A percentile compares a stretch with the other conserved stretches of the same genome.
Evolutionary conservation across 2,113 vertebrate species (phyloP).

Genomic region (Okapia johnstoni): DNA sequence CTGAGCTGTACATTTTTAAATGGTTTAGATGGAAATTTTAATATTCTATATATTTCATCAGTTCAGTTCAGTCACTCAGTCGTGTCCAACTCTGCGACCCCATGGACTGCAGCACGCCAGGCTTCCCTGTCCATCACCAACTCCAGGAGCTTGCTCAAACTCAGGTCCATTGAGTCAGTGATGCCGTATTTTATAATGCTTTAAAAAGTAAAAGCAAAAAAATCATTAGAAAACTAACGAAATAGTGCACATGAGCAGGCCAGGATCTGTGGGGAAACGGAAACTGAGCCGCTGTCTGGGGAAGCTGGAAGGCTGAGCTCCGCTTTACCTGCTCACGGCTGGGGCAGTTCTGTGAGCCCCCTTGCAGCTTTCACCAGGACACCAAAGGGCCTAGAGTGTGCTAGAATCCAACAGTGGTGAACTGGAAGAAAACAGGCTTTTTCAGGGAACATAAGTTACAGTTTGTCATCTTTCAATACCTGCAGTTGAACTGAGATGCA

Average conservation of each 20-base stretch:
- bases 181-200: background rate
- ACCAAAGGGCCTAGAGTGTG: background rate
- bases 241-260: background rate
- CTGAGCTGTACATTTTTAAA: background rate
- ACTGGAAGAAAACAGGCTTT: background rate
- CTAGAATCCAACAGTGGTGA: background rate
- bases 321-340: too few species aligned
- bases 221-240: background rate
- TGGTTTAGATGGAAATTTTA: background rate
- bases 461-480: background rate
- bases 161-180: background rate
- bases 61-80: background rate
- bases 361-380: background rate
- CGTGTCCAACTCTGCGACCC: background rate
- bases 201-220: background rate
- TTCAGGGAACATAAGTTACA: accelerated
- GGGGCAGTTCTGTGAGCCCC: background rate
- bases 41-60: background rate
- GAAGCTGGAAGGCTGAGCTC: background rate
- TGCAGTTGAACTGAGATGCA: background rate
- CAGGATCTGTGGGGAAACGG: background rate
- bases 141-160: background rate
- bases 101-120: background rate
- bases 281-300: background rate
- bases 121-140: background rate